These are phyloP conservation scores for Isaurus tuberculatus DNA, from an alignment of 92 coral and sea anemone species.

Conservation along the genomic window DNA sequence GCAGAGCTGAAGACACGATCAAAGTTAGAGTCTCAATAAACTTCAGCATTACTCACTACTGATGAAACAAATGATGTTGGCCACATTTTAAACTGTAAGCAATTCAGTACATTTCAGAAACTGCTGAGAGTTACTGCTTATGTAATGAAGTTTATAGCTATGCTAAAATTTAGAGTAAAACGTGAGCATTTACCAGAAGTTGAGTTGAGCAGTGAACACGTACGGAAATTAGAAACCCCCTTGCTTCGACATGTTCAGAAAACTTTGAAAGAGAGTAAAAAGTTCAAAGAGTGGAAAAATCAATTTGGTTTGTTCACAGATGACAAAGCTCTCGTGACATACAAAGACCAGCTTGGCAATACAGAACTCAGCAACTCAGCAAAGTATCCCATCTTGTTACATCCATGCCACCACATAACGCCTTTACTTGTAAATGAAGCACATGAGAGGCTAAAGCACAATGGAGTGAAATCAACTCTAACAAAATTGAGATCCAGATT, in stretches of 20 bases:
- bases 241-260: neutral
- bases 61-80: neutral
- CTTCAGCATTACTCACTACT: neutral
- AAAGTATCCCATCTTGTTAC: neutral
- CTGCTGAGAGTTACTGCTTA: neutral
- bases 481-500: slow-evolving; percentile 34
- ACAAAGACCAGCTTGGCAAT: neutral
- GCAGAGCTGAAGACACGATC: neutral
- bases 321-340: neutral
- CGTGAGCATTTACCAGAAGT: neutral
- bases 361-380: neutral
- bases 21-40: neutral
- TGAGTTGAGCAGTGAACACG: too few relatives aligned
- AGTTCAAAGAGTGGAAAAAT: neutral
- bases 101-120: neutral
- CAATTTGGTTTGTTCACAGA: slow-evolving; percentile 14
- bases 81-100: neutral
- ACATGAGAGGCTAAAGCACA: neutral
- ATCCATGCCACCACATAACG: neutral
- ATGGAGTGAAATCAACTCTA: slow-evolving; percentile 40
- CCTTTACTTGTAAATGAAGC: neutral
- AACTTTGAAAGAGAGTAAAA: neutral
- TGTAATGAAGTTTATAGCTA: neutral
- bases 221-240: neutral
- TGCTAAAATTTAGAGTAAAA: neutral